A percentile compares a stretch with the other conserved stretches of the same genome.
Conservation (phyloP, 2,113 vertebrate species). For the Sisor rabdophorus region DNA sequence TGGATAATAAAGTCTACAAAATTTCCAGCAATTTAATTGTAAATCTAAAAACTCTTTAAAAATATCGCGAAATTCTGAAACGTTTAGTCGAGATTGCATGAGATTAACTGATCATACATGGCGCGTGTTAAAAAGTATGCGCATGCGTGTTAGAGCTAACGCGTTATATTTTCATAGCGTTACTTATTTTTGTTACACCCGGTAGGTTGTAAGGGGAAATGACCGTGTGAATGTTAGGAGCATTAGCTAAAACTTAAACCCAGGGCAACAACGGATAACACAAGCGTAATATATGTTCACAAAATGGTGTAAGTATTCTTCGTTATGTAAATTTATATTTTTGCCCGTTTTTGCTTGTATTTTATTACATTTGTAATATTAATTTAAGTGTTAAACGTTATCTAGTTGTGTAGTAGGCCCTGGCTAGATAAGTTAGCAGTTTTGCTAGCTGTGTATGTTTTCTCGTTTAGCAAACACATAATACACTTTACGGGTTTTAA, state of each 20-base stretch:
- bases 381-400: background rate
- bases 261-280: background rate
- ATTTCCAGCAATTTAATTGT: no score
- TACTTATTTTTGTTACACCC: background rate
- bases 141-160: background rate
- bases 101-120: background rate
- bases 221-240: background rate
- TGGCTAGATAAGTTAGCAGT: background rate
- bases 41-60: no score
- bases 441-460: background rate
- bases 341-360: background rate
- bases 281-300: background rate
- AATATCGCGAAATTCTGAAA: background rate
- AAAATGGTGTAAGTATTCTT: constrained; percentile 26
- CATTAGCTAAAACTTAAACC: background rate
- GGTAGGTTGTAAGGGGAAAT: background rate
- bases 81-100: background rate
- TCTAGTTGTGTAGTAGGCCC: background rate
- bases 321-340: background rate
- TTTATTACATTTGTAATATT: background rate
- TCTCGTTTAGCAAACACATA: background rate
- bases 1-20: no score
- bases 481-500: background rate
- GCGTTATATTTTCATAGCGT: background rate
- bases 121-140: background rate